A percentile compares a stretch with the other conserved stretches of the same genome.
These are phyloP conservation scores for Hirtodrosophila histrioides DNA, from an alignment of 2,888 invertebrate genomes.

Conservation along the genomic window DNA sequence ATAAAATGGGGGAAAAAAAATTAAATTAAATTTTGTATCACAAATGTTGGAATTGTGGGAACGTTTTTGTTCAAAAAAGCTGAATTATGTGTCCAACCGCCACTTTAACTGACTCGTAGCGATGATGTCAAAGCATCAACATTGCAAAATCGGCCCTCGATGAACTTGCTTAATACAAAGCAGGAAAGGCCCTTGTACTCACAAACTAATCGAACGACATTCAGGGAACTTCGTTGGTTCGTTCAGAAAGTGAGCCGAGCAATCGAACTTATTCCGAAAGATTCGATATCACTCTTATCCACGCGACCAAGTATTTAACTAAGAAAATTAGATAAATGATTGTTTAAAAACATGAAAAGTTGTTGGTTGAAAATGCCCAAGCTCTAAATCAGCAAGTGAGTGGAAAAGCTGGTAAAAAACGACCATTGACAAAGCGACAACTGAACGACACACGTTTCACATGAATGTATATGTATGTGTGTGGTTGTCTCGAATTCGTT, in stretches of 20 bases:
- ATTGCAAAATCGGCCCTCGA: too few species aligned
- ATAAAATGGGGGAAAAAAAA: too few species aligned
- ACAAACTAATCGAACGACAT: constrained; percentile 11
- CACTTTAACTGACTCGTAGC: too few species aligned
- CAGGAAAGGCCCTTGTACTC: too few species aligned
- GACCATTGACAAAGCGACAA: not conserved
- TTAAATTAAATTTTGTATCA: too few species aligned
- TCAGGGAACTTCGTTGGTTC: constrained; percentile 8
- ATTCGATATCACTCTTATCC: constrained; percentile 16
- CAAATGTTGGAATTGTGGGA: too few species aligned
- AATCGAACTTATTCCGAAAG: constrained; percentile 17
- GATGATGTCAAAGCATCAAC: too few species aligned
- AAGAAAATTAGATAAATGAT: constrained; percentile 6
- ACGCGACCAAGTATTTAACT: constrained; percentile 26
- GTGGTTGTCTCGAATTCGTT: constrained; percentile 3
- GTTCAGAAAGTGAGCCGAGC: constrained; percentile 3
- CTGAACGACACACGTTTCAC: constrained; percentile 18
- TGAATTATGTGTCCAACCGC: too few species aligned
- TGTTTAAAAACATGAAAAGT: constrained; percentile 1
- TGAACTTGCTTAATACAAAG: too few species aligned
- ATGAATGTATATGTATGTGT: constrained; percentile 11
- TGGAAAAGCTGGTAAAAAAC: not conserved
- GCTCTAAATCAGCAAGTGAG: constrained; percentile 23
- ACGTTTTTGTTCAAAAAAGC: too few species aligned
- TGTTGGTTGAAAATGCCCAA: constrained; percentile 23